phyloP scores from a whole-genome alignment of 2,888 invertebrate species.

The Hirtodrosophila trivittata region DNA sequence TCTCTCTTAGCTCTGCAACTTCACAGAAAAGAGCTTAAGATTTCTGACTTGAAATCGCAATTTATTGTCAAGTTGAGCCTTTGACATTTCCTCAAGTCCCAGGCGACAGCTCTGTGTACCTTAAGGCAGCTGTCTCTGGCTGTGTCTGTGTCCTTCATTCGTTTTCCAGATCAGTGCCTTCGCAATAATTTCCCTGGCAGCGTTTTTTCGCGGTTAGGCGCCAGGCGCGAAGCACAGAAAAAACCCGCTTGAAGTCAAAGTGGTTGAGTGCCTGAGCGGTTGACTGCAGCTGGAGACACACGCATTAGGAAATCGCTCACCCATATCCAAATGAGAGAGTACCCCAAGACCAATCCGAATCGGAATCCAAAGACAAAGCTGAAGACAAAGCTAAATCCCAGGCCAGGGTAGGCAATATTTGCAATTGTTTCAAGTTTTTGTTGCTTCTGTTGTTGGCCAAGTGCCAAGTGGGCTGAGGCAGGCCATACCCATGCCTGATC shows the following conservation, averaged over 20 bases:
- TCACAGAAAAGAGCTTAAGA: no score
- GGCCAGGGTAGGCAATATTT: constrained; percentile 48
- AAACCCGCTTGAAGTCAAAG: not conserved
- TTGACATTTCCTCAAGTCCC: no score
- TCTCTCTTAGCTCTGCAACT: no score
- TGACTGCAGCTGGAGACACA: constrained; percentile 5
- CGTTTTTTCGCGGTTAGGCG: constrained; percentile 35
- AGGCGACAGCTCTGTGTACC: no score
- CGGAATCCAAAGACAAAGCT: not conserved
- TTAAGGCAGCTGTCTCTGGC: constrained; percentile 1
- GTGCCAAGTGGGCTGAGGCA: constrained; percentile 50
- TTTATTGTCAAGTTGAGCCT: no score
- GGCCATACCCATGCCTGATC: constrained; percentile 28
- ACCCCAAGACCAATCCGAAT: not conserved
- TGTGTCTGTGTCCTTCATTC: constrained; percentile 18
- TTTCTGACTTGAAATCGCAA: no score
- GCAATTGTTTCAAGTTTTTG: constrained; percentile 52
- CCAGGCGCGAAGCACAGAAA: constrained; percentile 8
- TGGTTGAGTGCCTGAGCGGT: constrained; percentile 5
- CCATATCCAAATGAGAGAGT: constrained; percentile 24
- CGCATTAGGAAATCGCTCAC: constrained; percentile 25
- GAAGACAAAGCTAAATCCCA: constrained; percentile 1
- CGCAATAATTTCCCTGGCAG: constrained; percentile 31
- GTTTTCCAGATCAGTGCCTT: constrained; percentile 61
- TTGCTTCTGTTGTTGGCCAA: constrained; percentile 44